Evolutionary conservation across 1,140 invertebrate species (phyloP).

Genomic region (Drosophila subpulchrella): DNA sequence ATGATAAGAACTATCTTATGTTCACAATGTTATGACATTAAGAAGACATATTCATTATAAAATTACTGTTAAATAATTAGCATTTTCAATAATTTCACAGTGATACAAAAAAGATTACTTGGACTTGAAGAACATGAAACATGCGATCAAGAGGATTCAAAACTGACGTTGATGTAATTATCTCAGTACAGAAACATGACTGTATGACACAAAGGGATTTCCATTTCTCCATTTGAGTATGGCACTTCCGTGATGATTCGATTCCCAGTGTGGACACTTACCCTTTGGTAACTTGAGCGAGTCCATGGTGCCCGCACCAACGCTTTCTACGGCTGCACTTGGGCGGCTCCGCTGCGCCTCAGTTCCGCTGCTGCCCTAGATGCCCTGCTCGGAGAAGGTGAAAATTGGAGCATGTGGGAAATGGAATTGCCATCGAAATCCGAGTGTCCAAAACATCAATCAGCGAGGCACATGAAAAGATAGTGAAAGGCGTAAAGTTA

Average conservation of each 20-base stretch:
- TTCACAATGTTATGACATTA: background rate
- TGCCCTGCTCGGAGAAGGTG: constrained; percentile 42
- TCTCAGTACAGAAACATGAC: background rate
- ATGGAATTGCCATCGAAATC: constrained; percentile 12
- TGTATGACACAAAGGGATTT: background rate
- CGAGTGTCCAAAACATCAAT: constrained; percentile 67
- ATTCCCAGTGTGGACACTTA: constrained; percentile 25
- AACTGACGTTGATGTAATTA: background rate
- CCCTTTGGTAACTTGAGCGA: constrained; percentile 81
- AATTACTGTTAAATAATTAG: background rate
- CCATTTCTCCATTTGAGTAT: background rate
- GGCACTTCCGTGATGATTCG: background rate
- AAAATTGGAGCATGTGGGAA: constrained; percentile 53
- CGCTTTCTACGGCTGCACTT: constrained; percentile 72
- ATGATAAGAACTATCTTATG: too few species aligned
- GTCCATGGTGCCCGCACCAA: constrained; percentile 71
- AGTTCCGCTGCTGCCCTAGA: constrained; percentile 62
- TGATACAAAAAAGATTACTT: background rate
- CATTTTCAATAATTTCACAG: background rate
- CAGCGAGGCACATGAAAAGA: constrained; percentile 62
- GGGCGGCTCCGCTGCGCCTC: constrained; percentile 56
- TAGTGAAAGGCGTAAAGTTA: constrained; percentile 39
- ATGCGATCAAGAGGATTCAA: background rate
- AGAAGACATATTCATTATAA: background rate
- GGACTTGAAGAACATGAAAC: too few species aligned